Percentiles rank a stretch among this genome's conserved stretches.
Evolutionary conservation across 2,888 invertebrate genomes (phyloP).

Genomic region (Melanotus villosus): DNA sequence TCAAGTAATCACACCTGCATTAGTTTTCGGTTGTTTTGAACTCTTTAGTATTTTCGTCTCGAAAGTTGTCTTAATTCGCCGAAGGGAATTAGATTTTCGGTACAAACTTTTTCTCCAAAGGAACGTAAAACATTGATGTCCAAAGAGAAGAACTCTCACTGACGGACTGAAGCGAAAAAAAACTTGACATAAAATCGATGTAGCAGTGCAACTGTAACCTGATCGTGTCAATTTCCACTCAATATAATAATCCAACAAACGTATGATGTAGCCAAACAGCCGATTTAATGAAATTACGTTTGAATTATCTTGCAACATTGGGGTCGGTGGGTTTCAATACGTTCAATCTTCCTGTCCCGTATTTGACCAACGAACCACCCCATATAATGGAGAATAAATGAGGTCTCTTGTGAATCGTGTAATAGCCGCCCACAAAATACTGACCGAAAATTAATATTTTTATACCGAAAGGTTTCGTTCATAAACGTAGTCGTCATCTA

Average conservation of each 20-base stretch:
- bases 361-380: conserved; percentile 6
- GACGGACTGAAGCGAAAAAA: conserved; percentile 24
- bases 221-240: conserved; percentile 40
- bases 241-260: conserved; percentile 42
- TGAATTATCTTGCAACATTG: conserved; percentile 30
- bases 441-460: conserved; percentile 24
- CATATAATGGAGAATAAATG: conserved; percentile 18
- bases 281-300: conserved; percentile 37
- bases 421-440: conserved; percentile 13
- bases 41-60: conserved; percentile 8
- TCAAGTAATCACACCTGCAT: background rate
- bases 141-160: conserved; percentile 26
- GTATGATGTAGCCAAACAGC: conserved; percentile 38
- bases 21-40: background rate
- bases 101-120: conserved; percentile 6
- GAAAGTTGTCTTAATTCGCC: background rate
- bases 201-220: conserved; percentile 20
- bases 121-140: background rate
- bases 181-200: conserved; percentile 36
- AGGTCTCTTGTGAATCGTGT: conserved; percentile 11
- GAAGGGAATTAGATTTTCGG: too few relatives aligned
- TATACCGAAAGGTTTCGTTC: conserved; percentile 1
- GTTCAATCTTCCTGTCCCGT: conserved; percentile 16
- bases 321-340: conserved; percentile 26
- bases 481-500: background rate